Conservation (phyloP, 2,797 vertebrate species). For the Sebastes taczanowskii region DNA sequence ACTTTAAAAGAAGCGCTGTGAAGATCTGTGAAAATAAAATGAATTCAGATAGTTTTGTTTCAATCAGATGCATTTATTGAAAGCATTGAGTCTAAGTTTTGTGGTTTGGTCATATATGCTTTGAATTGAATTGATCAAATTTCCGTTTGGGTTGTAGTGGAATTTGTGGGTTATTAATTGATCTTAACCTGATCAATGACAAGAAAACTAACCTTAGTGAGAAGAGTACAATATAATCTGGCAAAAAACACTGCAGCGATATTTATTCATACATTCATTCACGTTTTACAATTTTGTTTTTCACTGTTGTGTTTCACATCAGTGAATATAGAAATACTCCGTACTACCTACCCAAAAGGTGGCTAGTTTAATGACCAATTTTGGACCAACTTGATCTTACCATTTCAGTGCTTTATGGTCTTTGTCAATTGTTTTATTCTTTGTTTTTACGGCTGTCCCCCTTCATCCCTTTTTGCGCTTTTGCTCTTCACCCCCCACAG, state of each 20-base stretch:
- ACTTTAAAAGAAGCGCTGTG: not conserved
- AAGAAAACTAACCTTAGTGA: not conserved
- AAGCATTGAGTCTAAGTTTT: not conserved
- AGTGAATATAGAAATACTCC: not conserved
- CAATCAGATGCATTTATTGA: not conserved
- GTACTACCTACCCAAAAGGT: not conserved
- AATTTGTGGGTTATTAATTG: not conserved
- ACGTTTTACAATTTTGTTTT: not conserved
- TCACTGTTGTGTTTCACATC: not conserved
- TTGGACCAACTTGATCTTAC: not conserved
- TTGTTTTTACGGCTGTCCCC: slow-evolving; percentile 14
- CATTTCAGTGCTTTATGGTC: not conserved
- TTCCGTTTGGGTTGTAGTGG: not conserved
- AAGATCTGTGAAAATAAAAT: not conserved
- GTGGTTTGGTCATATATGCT: not conserved
- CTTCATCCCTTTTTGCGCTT: slow-evolving; percentile 43
- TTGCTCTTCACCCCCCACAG: slow-evolving; percentile 42
- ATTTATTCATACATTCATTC: not conserved
- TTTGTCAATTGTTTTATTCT: not conserved
- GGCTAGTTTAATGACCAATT: not conserved
- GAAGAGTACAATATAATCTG: not conserved
- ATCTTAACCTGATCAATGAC: not conserved
- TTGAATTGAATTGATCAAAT: not conserved
- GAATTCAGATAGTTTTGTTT: not conserved
- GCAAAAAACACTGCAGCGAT: not conserved